phyloP scores from a whole-genome alignment of 2,888 invertebrate genomes.

The Stenodema calcarata region DNA sequence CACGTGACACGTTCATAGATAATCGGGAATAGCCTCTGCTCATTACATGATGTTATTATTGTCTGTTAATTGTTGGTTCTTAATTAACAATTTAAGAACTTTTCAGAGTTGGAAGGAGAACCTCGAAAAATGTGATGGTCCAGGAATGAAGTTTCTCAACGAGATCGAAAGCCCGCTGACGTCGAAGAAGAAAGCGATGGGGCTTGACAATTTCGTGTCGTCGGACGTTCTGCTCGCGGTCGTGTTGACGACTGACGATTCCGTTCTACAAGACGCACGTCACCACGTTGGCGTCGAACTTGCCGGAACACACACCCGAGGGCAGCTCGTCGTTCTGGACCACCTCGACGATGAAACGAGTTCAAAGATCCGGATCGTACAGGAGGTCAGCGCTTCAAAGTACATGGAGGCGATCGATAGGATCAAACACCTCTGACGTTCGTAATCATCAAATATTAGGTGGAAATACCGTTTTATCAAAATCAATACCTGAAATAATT shows the following conservation, averaged over 20 bases:
- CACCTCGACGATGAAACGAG: not conserved
- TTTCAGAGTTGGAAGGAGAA: constrained; percentile 22
- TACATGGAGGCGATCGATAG: not conserved
- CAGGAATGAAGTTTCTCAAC: constrained; percentile 20
- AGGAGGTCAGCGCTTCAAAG: not conserved
- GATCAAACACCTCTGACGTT: constrained; percentile 25
- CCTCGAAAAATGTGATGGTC: not conserved
- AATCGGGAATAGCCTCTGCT: no score
- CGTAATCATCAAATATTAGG: no score
- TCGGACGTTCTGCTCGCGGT: constrained; percentile 37
- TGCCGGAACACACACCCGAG: constrained; percentile 24
- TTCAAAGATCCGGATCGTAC: not conserved
- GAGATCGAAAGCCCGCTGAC: constrained; percentile 20
- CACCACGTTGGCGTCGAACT: constrained; percentile 27
- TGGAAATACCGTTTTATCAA: no score
- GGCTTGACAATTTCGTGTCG: constrained; percentile 27
- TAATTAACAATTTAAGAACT: no score
- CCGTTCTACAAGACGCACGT: not conserved
- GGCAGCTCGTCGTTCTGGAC: constrained; percentile 35
- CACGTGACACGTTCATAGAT: no score
- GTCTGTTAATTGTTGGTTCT: no score
- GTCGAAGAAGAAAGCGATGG: constrained; percentile 9
- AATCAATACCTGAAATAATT: no score
- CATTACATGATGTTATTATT: no score
- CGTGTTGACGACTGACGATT: not conserved